Percentiles rank a stretch among this genome's conserved stretches.
Conservation (phyloP, 2,888 invertebrate species). For the Eledona agricola region DNA sequence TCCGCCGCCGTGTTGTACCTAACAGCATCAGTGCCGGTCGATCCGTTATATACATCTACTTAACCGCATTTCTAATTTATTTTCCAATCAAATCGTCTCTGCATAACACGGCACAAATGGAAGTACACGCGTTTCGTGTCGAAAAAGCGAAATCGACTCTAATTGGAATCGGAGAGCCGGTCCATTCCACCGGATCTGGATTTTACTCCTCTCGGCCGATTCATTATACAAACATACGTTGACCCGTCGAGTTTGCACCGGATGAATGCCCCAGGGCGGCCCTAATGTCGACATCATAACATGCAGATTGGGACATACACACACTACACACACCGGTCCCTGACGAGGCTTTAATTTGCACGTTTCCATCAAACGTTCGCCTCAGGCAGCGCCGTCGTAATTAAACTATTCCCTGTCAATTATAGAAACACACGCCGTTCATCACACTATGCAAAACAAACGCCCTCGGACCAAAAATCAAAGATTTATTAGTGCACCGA, state of each 20-base stretch:
- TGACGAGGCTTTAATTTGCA: slow-evolving; percentile 38
- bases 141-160: background rate
- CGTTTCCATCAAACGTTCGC: slow-evolving; percentile 38
- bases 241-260: slow-evolving; percentile 17
- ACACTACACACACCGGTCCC: slow-evolving; percentile 24
- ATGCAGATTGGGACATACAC: slow-evolving; percentile 32
- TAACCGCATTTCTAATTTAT: slow-evolving; percentile 23
- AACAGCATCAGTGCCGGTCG: slow-evolving; percentile 4
- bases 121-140: background rate
- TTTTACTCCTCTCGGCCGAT: slow-evolving; percentile 12
- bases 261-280: slow-evolving; percentile 21
- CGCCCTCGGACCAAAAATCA: slow-evolving; percentile 1
- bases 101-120: background rate
- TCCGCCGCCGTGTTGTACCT: background rate
- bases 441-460: slow-evolving; percentile 30
- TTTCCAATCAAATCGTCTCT: slow-evolving; percentile 15
- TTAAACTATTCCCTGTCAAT: slow-evolving; percentile 39
- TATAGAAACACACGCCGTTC: slow-evolving; percentile 28
- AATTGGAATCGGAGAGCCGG: too few relatives aligned
- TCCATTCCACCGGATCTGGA: too few relatives aligned
- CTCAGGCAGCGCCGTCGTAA: slow-evolving; percentile 33
- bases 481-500: too few relatives aligned
- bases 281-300: slow-evolving; percentile 33
- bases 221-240: slow-evolving; percentile 30
- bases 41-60: slow-evolving; percentile 17